Conservation (phyloP, 2,888 invertebrate species). For the Ichneumoninae sp. region DNA sequence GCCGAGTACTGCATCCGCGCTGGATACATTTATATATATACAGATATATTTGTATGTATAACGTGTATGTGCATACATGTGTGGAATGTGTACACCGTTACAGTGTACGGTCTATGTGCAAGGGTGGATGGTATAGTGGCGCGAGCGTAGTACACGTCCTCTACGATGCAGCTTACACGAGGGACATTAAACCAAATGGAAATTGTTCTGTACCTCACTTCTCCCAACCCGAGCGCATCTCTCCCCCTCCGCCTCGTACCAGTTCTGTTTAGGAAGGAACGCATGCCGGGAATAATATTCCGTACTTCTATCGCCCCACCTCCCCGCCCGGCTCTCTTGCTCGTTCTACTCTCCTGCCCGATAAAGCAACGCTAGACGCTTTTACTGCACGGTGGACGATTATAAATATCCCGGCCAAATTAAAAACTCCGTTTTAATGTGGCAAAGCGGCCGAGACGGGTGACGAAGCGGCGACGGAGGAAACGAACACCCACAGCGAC, state of each 20-base stretch:
- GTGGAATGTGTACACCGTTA: constrained; percentile 15
- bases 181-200: constrained; percentile 69
- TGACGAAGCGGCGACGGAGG: background rate
- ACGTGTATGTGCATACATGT: background rate
- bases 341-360: constrained; percentile 25
- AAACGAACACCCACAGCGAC: background rate
- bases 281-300: constrained; percentile 69
- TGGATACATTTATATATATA: background rate
- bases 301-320: constrained; percentile 31
- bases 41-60: background rate
- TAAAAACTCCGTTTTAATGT: constrained; percentile 68
- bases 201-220: constrained; percentile 60
- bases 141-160: constrained; percentile 61
- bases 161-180: constrained; percentile 67
- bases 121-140: constrained; percentile 33
- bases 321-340: constrained; percentile 19
- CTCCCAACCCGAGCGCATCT: constrained; percentile 34
- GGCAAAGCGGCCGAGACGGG: constrained; percentile 33
- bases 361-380: constrained; percentile 65
- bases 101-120: constrained; percentile 24
- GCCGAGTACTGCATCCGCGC: constrained; percentile 35
- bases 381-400: constrained; percentile 63
- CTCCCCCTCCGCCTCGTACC: constrained; percentile 36
- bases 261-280: constrained; percentile 65
- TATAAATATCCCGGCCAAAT: constrained; percentile 69